Evolutionary conservation across 2,888 invertebrate genomes (phyloP), one percentile per base, ranked within the genome.

Genomic region (Melinaea marsaeus): DNA sequence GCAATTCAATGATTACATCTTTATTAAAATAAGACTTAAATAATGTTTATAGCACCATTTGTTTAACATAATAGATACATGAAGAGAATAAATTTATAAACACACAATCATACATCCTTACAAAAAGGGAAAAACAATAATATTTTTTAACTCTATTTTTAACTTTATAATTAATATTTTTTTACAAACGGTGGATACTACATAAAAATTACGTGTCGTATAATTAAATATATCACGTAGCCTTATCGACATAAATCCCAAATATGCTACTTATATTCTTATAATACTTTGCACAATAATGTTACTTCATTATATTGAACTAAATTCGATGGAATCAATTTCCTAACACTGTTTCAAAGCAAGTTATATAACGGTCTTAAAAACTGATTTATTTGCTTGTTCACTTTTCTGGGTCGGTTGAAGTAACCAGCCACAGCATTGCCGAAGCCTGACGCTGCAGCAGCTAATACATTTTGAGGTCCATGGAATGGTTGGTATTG

Each of bases 391-490:
- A 83, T 73, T 74, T 83, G 80, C 72, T 75, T 83, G 69, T 86
- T 86, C 0, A 82, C 79, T 69, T 83, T 85, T 67, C 78, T 81
- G 1, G 88, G 88, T 57, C 83, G 78, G 37, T 67, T 84, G 51
- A 89, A 76, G 77, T 86, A 81, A 68, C 90, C 91, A 13, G 92
- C 90, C 5, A 92, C 77, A 2, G 90, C 92, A 4, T 86, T 80
- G 45, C 92, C 92, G 9, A 92, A 80, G n/a, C 91, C 91, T 60
- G 92, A 91, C 0, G 92, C 90, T 7, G 91, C 89, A 0, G 88
- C 81, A 0, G 86, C 83, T 2, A 88, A 80, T 0, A 78, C 84
- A 55, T 77, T 79, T 66, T 85, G 84, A n/a, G 32, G 32, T 3
- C 51, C 51, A 51, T 51, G 22, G 51, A 51, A 51, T 32, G 51